Evolutionary conservation across 2,888 invertebrate genomes (phyloP), one percentile per base, ranked within the genome.

Genomic region (Nezara viridula): DNA sequence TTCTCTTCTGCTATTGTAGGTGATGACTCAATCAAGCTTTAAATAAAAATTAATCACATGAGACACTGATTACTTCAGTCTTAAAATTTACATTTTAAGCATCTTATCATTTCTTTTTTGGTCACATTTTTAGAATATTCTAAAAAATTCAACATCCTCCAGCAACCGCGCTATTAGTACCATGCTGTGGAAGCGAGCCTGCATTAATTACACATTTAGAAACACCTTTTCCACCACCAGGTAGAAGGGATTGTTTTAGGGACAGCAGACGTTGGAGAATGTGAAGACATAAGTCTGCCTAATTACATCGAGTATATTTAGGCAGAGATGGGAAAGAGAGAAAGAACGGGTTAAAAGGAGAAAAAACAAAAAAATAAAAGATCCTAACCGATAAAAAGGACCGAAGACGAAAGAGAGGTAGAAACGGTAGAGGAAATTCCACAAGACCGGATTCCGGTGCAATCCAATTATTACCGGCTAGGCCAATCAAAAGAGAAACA

Each of bases 401-500:
- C 44, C 40, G 44, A 47, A 44, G 44, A 81, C 81, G 44, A 81
- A 77, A 81, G 81, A 81, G 44, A n/a, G 44, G 44, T n/a, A 44
- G 44, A 10, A 81, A 37, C 40, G 81, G n/a, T n/a, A 44, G 81
- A 81, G 81, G 81, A 81, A 81, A 81, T 81, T 81, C 81, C 81
- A 44, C 4, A 81, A 81, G 81, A 81, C 81, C 81, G 81, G 81
- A 81, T 81, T 81, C 81, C 81, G 14, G n/a, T 44, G 81, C 81
- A 81, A n/a, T 44, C 81, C 81, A 81, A 81, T 81, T 47, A 81
- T 47, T 81, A 81, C 40, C 81, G 44, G 44, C 40, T 44, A 47
- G 81, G 81, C 81, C 81, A 81, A 81, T 81, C 81, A 73, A 73
- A 73, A 73, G 66, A 32, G 66, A 73, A 73, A 73, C 66, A 73